These are phyloP conservation scores for Thymelicus lineola DNA, from an alignment of 2,888 invertebrate species.

Conservation along the genomic window DNA sequence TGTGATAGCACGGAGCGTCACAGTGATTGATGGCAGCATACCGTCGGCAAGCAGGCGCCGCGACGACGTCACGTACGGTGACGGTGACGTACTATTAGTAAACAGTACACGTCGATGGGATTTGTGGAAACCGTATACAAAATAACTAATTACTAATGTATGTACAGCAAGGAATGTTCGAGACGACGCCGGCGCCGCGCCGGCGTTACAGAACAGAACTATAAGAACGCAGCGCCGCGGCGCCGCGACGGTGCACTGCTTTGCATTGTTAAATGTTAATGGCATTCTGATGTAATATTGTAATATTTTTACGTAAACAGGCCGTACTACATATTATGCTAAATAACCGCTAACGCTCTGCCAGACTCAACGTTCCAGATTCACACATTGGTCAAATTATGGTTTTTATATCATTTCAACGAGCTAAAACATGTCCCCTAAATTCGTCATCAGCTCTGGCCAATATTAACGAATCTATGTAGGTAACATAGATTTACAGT, in stretches of 20 bases:
- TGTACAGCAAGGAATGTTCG: conserved; percentile 25
- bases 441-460: too few species aligned
- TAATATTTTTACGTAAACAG: neutral
- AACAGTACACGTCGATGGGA: conserved; percentile 49
- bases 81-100: conserved; percentile 51
- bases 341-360: too few species aligned
- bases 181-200: conserved; percentile 22
- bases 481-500: too few species aligned
- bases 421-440: too few species aligned
- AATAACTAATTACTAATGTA: conserved; percentile 43
- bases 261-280: conserved; percentile 39
- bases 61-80: conserved; percentile 50
- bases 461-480: too few species aligned
- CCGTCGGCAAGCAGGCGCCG: conserved; percentile 46
- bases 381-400: too few species aligned
- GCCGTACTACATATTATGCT: neutral
- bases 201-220: conserved; percentile 10
- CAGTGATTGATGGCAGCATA: conserved; percentile 40
- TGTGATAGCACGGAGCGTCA: neutral
- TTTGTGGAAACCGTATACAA: conserved; percentile 43
- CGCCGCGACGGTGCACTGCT: conserved; percentile 35
- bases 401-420: too few species aligned
- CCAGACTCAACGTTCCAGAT: too few species aligned
- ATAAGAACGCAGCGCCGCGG: conserved; percentile 19
- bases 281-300: neutral